These are phyloP conservation scores for Drosophila pallidifrons DNA, from an alignment of 1,140 invertebrate genomes.

Conservation along the genomic window DNA sequence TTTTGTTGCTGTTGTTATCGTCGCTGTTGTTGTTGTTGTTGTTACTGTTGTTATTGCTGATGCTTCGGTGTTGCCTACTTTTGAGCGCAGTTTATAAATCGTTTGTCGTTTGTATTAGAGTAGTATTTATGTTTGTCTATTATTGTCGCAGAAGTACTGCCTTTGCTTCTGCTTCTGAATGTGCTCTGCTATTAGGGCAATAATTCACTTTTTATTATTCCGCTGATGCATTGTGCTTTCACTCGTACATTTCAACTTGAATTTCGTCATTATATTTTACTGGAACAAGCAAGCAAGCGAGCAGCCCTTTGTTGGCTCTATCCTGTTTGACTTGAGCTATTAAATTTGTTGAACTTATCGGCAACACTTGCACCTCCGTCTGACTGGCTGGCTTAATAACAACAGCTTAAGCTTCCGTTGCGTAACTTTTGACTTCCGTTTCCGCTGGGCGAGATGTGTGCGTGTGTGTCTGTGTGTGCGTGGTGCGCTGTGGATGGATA, in stretches of 20 bases:
- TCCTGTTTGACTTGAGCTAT: slow-evolving; percentile 54
- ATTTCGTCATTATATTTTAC: slow-evolving; percentile 49
- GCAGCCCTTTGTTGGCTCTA: background rate
- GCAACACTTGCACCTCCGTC: slow-evolving; percentile 46
- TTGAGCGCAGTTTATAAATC: slow-evolving; percentile 47
- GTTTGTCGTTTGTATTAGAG: slow-evolving; percentile 44
- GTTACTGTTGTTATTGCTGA: slow-evolving; percentile 7
- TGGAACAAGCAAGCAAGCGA: slow-evolving; percentile 2
- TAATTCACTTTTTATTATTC: slow-evolving; percentile 44
- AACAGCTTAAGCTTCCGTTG: slow-evolving; percentile 55
- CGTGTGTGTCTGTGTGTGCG: slow-evolving; percentile 1
- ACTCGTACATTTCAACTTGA: slow-evolving; percentile 50
- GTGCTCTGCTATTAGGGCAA: slow-evolving; percentile 24
- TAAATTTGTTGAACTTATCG: slow-evolving; percentile 38
- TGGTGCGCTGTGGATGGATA: slow-evolving; percentile 32
- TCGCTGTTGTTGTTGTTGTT: slow-evolving; percentile 20
- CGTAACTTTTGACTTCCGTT: slow-evolving; percentile 57
- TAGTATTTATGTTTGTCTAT: slow-evolving; percentile 29
- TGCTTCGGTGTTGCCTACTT: slow-evolving; percentile 6
- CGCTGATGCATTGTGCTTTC: slow-evolving; percentile 43
- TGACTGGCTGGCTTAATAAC: slow-evolving; percentile 32
- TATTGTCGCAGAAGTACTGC: slow-evolving; percentile 30
- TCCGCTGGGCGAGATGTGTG: slow-evolving; percentile 35
- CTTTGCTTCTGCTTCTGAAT: slow-evolving; percentile 22
- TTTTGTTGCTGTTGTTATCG: slow-evolving; percentile 34